Conservation (phyloP, 2,888 invertebrate species). For the Phyto melanocephala region DNA sequence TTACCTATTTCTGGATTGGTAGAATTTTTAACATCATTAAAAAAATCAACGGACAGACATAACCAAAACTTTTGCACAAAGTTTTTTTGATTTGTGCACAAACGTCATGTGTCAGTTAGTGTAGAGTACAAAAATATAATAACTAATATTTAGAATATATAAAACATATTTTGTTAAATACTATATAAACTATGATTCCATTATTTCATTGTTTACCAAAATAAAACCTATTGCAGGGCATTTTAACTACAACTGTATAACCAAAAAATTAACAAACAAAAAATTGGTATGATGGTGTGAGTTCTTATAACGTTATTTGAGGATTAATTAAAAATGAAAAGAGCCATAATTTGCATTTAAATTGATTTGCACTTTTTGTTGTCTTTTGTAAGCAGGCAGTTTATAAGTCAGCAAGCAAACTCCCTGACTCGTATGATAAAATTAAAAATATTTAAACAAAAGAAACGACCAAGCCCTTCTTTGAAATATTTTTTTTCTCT, state of each 20-base stretch:
- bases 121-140: too few relatives aligned
- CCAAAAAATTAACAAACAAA: not conserved
- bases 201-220: too few relatives aligned
- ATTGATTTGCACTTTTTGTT: constrained; percentile 58
- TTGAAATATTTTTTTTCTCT: not conserved
- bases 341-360: constrained; percentile 62
- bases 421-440: constrained; percentile 43
- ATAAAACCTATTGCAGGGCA: not conserved
- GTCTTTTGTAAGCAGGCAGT: constrained; percentile 5
- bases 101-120: too few relatives aligned
- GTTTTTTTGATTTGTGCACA: too few relatives aligned
- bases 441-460: constrained; percentile 5
- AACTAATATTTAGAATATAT: too few relatives aligned
- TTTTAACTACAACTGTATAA: not conserved
- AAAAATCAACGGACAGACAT: too few relatives aligned
- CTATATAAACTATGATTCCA: too few relatives aligned
- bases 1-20: too few relatives aligned
- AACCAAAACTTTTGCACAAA: too few relatives aligned
- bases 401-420: constrained; percentile 11
- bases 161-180: too few relatives aligned
- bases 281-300: constrained; percentile 26
- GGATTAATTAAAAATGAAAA: constrained; percentile 60
- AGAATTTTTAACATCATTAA: too few relatives aligned
- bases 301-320: constrained; percentile 46
- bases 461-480: constrained; percentile 51